These are phyloP conservation scores for Chrysomela aeneicollis DNA, from an alignment of 2,888 invertebrate species.

Conservation along the genomic window DNA sequence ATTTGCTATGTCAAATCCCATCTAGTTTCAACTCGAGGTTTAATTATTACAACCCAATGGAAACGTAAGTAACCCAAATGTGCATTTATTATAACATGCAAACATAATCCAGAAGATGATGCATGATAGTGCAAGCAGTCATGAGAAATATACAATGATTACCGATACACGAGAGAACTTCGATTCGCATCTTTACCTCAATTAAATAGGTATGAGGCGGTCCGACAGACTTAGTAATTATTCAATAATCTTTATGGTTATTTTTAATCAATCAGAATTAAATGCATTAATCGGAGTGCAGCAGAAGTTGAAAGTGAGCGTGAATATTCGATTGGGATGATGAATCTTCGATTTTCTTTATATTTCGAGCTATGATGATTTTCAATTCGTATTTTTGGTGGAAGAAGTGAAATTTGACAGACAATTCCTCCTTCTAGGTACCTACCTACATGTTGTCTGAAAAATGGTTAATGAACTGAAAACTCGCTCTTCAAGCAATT, in stretches of 20 bases:
- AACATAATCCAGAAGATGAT: neutral
- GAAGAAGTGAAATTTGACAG: too few relatives aligned
- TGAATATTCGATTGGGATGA: neutral
- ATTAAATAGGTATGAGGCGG: neutral
- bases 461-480: too few relatives aligned
- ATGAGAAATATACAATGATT: neutral
- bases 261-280: neutral
- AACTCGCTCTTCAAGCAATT: too few relatives aligned
- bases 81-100: too few relatives aligned
- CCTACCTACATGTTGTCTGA: too few relatives aligned
- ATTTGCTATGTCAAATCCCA: too few relatives aligned
- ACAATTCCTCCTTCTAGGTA: too few relatives aligned
- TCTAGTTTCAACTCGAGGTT: too few relatives aligned
- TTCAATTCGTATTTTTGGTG: too few relatives aligned
- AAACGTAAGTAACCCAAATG: too few relatives aligned
- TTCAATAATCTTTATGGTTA: slow-evolving; percentile 1
- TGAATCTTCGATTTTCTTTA: neutral
- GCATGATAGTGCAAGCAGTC: neutral
- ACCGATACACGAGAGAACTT: neutral
- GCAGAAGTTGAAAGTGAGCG: neutral
- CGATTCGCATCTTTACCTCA: neutral
- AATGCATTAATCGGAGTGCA: neutral
- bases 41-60: too few relatives aligned
- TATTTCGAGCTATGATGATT: neutral
- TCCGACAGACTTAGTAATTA: neutral